Evolutionary conservation across 2,113 vertebrate species (phyloP).

Genomic region (Psettodes erumei): DNA sequence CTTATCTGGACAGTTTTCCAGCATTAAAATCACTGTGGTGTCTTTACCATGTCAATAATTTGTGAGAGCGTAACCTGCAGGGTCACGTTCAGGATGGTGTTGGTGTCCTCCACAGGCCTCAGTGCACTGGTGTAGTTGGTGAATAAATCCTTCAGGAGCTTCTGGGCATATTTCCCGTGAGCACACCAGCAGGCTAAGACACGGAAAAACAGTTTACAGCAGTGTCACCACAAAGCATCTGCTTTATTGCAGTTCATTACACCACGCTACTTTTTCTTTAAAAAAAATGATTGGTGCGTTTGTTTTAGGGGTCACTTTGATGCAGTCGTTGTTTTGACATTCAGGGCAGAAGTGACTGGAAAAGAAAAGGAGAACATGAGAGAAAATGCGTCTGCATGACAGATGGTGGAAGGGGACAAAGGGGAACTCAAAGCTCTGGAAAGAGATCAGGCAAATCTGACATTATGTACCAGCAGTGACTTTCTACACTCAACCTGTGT

Average conservation of each 20-base stretch:
- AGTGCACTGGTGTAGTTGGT: slow-evolving; percentile 89
- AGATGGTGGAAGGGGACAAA: slow-evolving; percentile 56
- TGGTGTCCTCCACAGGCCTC: slow-evolving; percentile 91
- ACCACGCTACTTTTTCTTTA: neutral
- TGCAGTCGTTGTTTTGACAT: neutral
- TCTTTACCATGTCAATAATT: slow-evolving; percentile 94
- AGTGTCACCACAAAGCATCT: neutral
- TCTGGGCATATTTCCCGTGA: slow-evolving; percentile 85
- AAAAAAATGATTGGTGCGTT: no score
- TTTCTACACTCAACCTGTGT: neutral
- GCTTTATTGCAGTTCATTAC: neutral
- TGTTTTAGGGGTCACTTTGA: no score
- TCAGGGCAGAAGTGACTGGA: neutral
- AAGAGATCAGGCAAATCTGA: slow-evolving; percentile 62
- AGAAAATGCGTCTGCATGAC: slow-evolving; percentile 46
- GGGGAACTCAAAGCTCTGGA: slow-evolving; percentile 39
- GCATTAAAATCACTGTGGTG: neutral
- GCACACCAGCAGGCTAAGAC: slow-evolving; percentile 82
- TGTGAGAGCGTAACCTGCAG: slow-evolving; percentile 92
- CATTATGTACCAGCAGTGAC: slow-evolving; percentile 31
- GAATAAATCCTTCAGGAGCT: slow-evolving; percentile 89
- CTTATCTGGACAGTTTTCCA: neutral
- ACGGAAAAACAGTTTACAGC: slow-evolving; percentile 6
- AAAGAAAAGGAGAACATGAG: slow-evolving; percentile 1
- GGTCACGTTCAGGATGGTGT: slow-evolving; percentile 88